Evolutionary conservation across 2,888 invertebrate species (phyloP), one percentile per base, ranked within the genome.

Genomic region (Allacma fusca): DNA sequence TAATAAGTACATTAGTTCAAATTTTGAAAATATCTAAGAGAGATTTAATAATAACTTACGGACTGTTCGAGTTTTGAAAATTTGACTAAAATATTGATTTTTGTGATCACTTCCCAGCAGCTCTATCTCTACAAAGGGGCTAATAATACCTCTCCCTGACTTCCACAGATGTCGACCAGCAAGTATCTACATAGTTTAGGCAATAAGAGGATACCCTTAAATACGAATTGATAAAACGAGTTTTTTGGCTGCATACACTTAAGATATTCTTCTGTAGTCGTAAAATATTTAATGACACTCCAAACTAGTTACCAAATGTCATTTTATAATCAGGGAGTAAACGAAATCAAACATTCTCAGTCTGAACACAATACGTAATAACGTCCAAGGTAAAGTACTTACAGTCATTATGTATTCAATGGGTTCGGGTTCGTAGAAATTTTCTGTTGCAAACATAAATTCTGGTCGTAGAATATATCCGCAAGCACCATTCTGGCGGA

Each of bases 51-150:
- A 59, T 34, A 34, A 89, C 92, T 90, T 87, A 94, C 95, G 88
- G 85, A 95, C 91, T 65, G 94, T 92, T 87, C 92, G 94, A 0
- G 97, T 96, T 82, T 93, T 92, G 83, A 93, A 90, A 86, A 95
- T 96, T 80, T 91, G 89, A n/a, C 93, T 92, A 74, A 89, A 90
- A 87, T 97, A 79, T 43, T 78, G 43, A 43, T 65, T 68, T 57
- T 57, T 97, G 86, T 92, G 95, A 16, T 94, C 93, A 0, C 96
- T 92, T 1, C 97, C 98, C 19, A 93, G 87, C 29, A 98, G 88
- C 88, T 98, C 97, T 1, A 98, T 91, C 85, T 97, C 96, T 2
- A 98, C 94, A 86, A 94, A 94, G 0, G 98, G 97, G 87, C 94
- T 95, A 4, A 92, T 92, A 9, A 93, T 92, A 0, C 96, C 95